Evolutionary conservation across 2,797 vertebrate species (phyloP).

Genomic region (Alectoris magna): DNA sequence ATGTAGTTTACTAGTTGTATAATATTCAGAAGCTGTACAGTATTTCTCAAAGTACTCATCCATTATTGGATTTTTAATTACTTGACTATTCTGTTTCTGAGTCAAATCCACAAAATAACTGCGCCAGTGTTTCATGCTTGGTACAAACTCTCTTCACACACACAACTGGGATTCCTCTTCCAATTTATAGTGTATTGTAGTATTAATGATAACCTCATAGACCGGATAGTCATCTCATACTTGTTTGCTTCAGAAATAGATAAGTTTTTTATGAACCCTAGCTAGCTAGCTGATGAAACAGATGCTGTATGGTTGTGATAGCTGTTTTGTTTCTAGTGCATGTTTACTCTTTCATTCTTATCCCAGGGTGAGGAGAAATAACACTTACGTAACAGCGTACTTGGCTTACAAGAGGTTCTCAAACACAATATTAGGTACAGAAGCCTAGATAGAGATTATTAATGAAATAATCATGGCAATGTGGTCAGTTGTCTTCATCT

Average conservation of each 20-base stretch:
- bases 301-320: conserved; percentile 67
- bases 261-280: conserved; percentile 68
- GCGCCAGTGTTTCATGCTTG: conserved; percentile 58
- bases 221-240: conserved; percentile 78
- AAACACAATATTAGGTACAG: conserved; percentile 50
- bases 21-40: conserved; percentile 67
- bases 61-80: conserved; percentile 79
- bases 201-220: conserved; percentile 62
- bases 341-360: conserved; percentile 74
- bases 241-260: conserved; percentile 73
- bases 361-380: conserved; percentile 70
- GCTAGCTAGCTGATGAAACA: conserved; percentile 62
- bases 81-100: conserved; percentile 78
- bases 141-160: conserved; percentile 69
- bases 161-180: conserved; percentile 74
- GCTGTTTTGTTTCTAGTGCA: conserved; percentile 71
- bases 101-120: conserved; percentile 64
- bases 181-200: conserved; percentile 65
- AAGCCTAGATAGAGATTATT: conserved; percentile 51
- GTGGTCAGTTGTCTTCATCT: conserved; percentile 70
- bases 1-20: conserved; percentile 62
- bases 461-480: conserved; percentile 69
- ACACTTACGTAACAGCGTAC: conserved; percentile 68
- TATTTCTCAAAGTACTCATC: conserved; percentile 70
- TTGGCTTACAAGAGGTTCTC: conserved; percentile 67